Base-by-base conservation (phyloP, 2,888 invertebrate species). In the Pheosia gnoma region DNA sequence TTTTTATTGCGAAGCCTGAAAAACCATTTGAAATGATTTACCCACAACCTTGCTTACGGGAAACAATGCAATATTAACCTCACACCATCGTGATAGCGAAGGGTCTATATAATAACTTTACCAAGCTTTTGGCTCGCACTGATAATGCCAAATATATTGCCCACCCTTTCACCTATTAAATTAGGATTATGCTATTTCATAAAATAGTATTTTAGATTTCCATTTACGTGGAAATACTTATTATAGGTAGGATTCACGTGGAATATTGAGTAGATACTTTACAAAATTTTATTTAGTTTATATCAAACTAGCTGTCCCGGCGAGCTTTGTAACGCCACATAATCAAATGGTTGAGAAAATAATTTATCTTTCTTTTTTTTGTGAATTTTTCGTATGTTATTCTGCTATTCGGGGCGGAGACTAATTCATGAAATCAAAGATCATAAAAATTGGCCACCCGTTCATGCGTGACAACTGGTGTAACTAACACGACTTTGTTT, bases 61-160 rank as follows among this genome's bases (percentile, higher is more conserved):
- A 78, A 82, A 85, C 86, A 86, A 84, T 83, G 72, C 80, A 74
- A 77, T 76, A 80, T 78, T 72, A 67, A 67, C 71, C 78, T 74
- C 77, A 67, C 71, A 66, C 60, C 61, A 71, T 73, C 62, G 66
- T 71, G 80, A 81, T 81, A 79, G 72, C 72, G 62, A 80, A 81
- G 78, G 82, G 80, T 77, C 70, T 59, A 59, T 68, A 68, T 67
- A 70, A 73, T 72, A 70, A 72, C 70, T 77, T 77, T 71, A 66
- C 52, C 67, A 66, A 72, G 71, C 72, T 75, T 77, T 75, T 71
- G 70, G 67, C 55, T 61, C 63, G 58, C 62, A 65, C 68, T 68
- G 71, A 79, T 78, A 80, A 72, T 74, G 47, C 65, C 68, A 63
- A 71, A 72, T 65, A 69, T 70, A 75, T 68, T 67, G 67, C 66